Evolutionary conservation across 1,140 invertebrate species (phyloP).

Genomic region (Zelostemma sp.): DNA sequence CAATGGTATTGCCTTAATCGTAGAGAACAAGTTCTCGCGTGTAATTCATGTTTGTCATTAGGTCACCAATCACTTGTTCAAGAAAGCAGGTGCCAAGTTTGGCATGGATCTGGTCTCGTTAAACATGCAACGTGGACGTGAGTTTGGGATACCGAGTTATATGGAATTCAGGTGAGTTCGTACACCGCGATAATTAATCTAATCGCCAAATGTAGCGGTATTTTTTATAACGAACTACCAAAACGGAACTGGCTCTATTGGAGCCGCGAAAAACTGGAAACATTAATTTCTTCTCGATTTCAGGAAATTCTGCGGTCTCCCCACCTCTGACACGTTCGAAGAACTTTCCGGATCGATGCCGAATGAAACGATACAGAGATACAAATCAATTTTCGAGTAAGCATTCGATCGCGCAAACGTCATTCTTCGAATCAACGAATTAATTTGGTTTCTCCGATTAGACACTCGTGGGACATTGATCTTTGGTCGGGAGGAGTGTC

Average conservation of each 20-base stretch:
- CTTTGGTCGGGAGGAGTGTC: slow-evolving; percentile 94
- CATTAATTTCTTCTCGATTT: too few species aligned
- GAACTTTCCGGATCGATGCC: slow-evolving; percentile 90
- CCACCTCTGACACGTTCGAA: slow-evolving; percentile 84
- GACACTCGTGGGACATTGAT: slow-evolving; percentile 89
- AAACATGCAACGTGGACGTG: slow-evolving; percentile 93
- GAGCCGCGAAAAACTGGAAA: too few species aligned
- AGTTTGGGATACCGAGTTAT: slow-evolving; percentile 92
- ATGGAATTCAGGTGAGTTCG: slow-evolving; percentile 86
- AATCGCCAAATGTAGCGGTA: neutral
- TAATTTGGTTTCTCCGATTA: slow-evolving; percentile 56
- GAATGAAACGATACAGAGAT: slow-evolving; percentile 87
- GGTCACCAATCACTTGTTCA: slow-evolving; percentile 92
- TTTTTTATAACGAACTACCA: neutral
- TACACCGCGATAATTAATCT: neutral
- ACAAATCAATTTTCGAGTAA: slow-evolving; percentile 82
- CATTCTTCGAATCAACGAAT: neutral
- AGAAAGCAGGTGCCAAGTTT: slow-evolving; percentile 86
- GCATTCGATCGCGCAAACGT: slow-evolving; percentile 41
- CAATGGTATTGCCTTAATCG: slow-evolving; percentile 23
- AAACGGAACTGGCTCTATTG: too few species aligned
- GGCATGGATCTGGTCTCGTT: slow-evolving; percentile 94
- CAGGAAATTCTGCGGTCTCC: slow-evolving; percentile 90
- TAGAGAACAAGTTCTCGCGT: slow-evolving; percentile 28
- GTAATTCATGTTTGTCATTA: slow-evolving; percentile 48